Percentiles rank a stretch among this genome's conserved stretches.
phyloP scores from a whole-genome alignment of 2,797 vertebrate species.

The Lacerta bilineata region DNA sequence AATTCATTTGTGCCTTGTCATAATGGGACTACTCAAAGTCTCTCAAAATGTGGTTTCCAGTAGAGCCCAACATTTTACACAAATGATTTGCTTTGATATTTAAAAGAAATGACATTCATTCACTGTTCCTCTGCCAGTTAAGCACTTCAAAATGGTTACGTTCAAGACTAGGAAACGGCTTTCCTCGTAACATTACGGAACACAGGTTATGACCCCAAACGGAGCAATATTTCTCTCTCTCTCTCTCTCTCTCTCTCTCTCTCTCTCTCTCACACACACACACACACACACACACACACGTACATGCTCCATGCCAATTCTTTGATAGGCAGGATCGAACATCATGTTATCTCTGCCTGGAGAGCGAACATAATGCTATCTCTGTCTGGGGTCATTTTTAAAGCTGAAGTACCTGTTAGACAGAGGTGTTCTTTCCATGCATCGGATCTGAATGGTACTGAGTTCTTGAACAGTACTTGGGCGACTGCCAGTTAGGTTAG shows the following conservation, averaged over 20 bases:
- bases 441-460: constrained; percentile 93
- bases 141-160: not conserved
- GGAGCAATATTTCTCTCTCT: not conserved
- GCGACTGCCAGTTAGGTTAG: constrained; percentile 81
- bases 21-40: not conserved
- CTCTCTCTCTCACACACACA: not conserved
- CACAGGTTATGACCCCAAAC: not conserved
- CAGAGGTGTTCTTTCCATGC: constrained; percentile 85
- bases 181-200: not conserved
- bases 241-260: too few relatives aligned
- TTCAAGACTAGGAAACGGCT: not conserved
- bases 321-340: not conserved
- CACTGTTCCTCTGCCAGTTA: not conserved
- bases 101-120: not conserved
- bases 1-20: not conserved
- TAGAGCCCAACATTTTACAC: not conserved
- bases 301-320: not conserved
- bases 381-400: accelerated
- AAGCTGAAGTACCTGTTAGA: constrained; percentile 86
- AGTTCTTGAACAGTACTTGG: constrained; percentile 91
- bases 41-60: not conserved
- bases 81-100: not conserved
- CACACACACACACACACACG: not conserved
- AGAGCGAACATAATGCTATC: not conserved
- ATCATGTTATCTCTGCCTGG: not conserved